phyloP scores from a whole-genome alignment of 2,113 vertebrate species.

The Amphiprion percula region DNA sequence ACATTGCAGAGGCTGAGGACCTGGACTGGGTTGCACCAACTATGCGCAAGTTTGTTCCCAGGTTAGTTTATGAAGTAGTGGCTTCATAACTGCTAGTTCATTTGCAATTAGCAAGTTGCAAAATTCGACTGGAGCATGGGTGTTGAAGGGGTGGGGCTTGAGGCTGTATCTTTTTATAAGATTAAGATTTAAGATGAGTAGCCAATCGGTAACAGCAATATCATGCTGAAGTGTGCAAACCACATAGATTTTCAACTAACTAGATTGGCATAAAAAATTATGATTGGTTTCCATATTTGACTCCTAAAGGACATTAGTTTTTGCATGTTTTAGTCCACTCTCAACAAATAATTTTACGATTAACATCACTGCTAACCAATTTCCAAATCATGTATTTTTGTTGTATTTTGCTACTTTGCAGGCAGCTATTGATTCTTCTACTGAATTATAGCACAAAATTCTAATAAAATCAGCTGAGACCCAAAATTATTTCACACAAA shows the following conservation, averaged over 20 bases:
- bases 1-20: conserved; percentile 63
- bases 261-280: conserved; percentile 27
- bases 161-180: conserved; percentile 22
- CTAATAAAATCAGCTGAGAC: not conserved
- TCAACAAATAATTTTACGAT: conserved; percentile 16
- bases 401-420: not conserved
- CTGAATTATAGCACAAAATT: conserved; percentile 4
- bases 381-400: not conserved
- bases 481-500: not conserved
- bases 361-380: not conserved
- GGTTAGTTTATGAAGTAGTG: conserved; percentile 50
- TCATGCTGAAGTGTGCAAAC: conserved; percentile 25
- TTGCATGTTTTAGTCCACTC: conserved; percentile 48
- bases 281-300: conserved; percentile 29
- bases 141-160: conserved; percentile 4
- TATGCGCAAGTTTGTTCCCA: conserved; percentile 75
- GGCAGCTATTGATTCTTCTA: not conserved
- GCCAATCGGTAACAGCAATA: conserved; percentile 21
- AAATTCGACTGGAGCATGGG: conserved; percentile 34
- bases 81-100: conserved; percentile 49
- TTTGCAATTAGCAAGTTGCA: conserved; percentile 55
- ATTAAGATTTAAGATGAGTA: conserved; percentile 32
- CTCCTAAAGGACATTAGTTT: conserved; percentile 45
- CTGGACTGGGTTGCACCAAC: conserved; percentile 75
- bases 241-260: conserved; percentile 44